phyloP scores from a whole-genome alignment of 2,113 vertebrate species.

The Catagonus wagneri region DNA sequence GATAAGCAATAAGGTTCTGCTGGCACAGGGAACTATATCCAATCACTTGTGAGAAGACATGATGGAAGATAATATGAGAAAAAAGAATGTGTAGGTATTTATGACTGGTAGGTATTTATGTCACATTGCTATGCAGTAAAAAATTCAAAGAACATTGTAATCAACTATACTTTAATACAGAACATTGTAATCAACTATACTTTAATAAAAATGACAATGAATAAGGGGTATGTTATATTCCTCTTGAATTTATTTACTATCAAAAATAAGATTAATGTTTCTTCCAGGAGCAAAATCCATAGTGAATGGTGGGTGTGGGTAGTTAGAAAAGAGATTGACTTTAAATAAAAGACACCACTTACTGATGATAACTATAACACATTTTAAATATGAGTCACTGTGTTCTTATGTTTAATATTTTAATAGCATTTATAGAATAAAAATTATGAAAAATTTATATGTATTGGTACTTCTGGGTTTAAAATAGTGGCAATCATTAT shows the following conservation, averaged over 20 bases:
- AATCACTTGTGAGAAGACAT: too few species aligned
- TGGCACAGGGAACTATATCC: too few species aligned
- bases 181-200: too few species aligned
- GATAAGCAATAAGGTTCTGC: too few species aligned
- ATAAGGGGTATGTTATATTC: neutral
- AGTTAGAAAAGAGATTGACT: neutral
- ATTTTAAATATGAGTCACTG: neutral
- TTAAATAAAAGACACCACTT: neutral
- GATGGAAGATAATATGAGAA: too few species aligned
- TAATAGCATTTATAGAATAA: neutral
- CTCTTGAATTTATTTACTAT: neutral
- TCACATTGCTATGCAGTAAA: too few species aligned
- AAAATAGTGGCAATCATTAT: neutral
- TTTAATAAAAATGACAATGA: neutral
- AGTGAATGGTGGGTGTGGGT: neutral
- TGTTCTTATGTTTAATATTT: neutral
- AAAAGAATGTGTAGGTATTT: too few species aligned
- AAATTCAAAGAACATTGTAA: too few species aligned
- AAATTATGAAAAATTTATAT: constrained; percentile 13
- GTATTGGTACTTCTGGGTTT: neutral
- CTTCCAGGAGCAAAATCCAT: neutral
- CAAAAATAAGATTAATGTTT: constrained; percentile 2
- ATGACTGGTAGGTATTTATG: too few species aligned
- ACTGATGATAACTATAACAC: neutral
- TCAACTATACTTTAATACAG: too few species aligned